A percentile compares a stretch with the other conserved stretches of the same genome.
Evolutionary conservation across 2,113 vertebrate genomes (phyloP).

Genomic region (Oxyruncus cristatus): DNA sequence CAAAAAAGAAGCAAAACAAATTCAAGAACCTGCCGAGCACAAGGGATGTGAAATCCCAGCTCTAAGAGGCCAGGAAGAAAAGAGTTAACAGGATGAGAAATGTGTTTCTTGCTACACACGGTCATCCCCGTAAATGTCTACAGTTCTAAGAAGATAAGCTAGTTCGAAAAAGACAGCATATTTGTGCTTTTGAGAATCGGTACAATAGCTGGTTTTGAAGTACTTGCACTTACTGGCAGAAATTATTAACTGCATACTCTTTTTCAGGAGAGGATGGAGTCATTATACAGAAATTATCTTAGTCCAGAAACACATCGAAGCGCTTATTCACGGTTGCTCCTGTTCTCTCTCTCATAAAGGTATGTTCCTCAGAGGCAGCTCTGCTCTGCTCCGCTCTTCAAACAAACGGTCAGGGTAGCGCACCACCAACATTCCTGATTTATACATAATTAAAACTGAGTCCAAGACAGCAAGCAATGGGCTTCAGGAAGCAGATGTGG

Average conservation of each 20-base stretch:
- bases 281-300: not conserved
- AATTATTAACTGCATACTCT: not conserved
- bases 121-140: not conserved
- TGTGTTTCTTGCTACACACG: not conserved
- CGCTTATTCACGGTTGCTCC: not conserved
- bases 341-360: not conserved
- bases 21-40: slow-evolving; percentile 34
- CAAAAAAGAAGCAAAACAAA: slow-evolving; percentile 54
- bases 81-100: not conserved
- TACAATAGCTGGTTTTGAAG: not conserved
- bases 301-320: not conserved
- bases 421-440: not conserved
- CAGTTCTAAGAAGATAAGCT: not conserved
- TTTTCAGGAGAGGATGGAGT: not conserved
- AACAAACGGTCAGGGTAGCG: not conserved
- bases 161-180: not conserved
- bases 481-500: not conserved
- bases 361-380: not conserved
- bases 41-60: slow-evolving; percentile 7
- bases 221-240: not conserved
- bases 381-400: not conserved
- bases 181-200: not conserved
- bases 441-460: not conserved
- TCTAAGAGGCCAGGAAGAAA: not conserved
- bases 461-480: not conserved